phyloP scores from a whole-genome alignment of 2,888 invertebrate genomes.

The Agrotis ipsilon region DNA sequence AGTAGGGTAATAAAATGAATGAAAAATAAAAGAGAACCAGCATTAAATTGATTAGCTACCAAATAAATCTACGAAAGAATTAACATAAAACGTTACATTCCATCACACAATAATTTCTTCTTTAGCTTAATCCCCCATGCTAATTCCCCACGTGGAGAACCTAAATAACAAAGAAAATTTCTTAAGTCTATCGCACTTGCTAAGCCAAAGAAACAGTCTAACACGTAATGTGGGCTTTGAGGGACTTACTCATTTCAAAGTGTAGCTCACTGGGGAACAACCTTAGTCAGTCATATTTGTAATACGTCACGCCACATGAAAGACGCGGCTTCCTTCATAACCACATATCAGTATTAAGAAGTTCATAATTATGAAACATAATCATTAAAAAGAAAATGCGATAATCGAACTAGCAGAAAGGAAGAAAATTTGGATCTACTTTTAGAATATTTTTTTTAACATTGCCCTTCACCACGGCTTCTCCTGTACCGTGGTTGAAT shows the following conservation, averaged over 20 bases:
- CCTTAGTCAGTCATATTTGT: slow-evolving; percentile 38
- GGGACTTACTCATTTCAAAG: slow-evolving; percentile 66
- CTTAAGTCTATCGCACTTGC: slow-evolving; percentile 41
- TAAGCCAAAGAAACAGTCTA: slow-evolving; percentile 46
- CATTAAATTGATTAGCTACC: neutral
- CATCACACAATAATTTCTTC: no score
- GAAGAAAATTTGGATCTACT: no score
- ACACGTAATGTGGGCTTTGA: slow-evolving; percentile 53
- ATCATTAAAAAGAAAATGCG: no score
- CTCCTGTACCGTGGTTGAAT: no score
- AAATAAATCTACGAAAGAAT: neutral
- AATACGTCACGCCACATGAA: slow-evolving; percentile 3
- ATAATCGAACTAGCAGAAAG: no score
- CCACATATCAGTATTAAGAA: neutral
- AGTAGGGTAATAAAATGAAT: slow-evolving; percentile 4
- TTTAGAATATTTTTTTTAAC: no score
- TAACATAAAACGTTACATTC: neutral
- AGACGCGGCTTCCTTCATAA: neutral
- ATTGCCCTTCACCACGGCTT: no score
- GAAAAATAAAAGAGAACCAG: neutral
- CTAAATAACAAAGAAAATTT: slow-evolving; percentile 39
- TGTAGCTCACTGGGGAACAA: slow-evolving; percentile 64
- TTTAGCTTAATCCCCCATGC: slow-evolving; percentile 22
- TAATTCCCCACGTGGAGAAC: slow-evolving; percentile 25
- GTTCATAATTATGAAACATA: neutral